These are phyloP conservation scores for Eristalis tenax DNA, from an alignment of 2,888 invertebrate species.

Conservation along the genomic window DNA sequence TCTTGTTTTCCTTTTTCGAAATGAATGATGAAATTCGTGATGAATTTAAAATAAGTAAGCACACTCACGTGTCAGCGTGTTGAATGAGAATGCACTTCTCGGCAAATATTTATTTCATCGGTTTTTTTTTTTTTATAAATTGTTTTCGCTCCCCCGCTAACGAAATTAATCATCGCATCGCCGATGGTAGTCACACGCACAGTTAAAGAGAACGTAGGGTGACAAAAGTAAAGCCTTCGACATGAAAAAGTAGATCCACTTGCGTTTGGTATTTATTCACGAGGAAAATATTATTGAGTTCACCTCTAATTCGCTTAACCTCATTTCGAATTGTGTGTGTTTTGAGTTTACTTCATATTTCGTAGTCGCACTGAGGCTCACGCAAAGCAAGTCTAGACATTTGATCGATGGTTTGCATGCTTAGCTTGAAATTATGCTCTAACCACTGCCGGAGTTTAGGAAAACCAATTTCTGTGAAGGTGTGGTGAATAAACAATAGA, in stretches of 20 bases:
- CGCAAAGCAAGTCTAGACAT: not conserved
- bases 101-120: slow-evolving; percentile 1
- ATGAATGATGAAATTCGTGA: slow-evolving; percentile 19
- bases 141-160: too few species aligned
- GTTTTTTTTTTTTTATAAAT: not conserved
- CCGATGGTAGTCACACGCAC: not conserved
- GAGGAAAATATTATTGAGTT: slow-evolving; percentile 17
- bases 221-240: not conserved
- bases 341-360: slow-evolving; percentile 2
- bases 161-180: too few species aligned
- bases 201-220: too few species aligned
- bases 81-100: not conserved
- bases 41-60: slow-evolving; percentile 16
- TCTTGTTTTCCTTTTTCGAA: not conserved
- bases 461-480: not conserved
- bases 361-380: not conserved
- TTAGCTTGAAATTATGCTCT: not conserved
- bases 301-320: slow-evolving; percentile 23
- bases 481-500: not conserved
- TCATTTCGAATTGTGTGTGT: slow-evolving; percentile 2
- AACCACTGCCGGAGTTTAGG: not conserved
- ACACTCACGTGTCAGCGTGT: not conserved
- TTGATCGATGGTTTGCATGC: not conserved
- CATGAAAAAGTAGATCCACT: not conserved
- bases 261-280: not conserved